These are phyloP conservation scores for Iselma pallidipennis DNA, from an alignment of 2,888 invertebrate genomes.

Conservation along the genomic window DNA sequence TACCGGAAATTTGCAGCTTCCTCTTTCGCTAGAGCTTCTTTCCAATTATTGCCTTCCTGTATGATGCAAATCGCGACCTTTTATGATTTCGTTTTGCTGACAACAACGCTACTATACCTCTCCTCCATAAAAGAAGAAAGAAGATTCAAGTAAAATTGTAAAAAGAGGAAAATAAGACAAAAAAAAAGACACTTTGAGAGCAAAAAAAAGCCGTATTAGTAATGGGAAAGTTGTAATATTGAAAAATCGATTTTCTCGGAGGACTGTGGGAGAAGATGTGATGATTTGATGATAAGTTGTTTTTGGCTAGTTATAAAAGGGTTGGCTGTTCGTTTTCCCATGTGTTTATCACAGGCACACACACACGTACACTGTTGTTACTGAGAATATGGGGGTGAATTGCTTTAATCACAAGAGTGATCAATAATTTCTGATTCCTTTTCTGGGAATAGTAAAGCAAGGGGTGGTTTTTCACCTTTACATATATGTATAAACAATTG, in stretches of 20 bases:
- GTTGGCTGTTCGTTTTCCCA: constrained; percentile 22
- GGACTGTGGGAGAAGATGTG: no score
- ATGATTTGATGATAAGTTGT: not conserved
- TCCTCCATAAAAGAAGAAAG: not conserved
- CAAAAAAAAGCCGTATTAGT: not conserved
- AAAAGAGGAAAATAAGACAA: no score
- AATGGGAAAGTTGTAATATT: not conserved
- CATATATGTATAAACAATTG: not conserved
- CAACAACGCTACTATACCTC: no score
- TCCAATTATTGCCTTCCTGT: constrained; percentile 48
- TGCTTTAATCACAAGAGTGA: constrained; percentile 36
- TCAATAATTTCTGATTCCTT: constrained; percentile 40
- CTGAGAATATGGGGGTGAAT: constrained; percentile 20
- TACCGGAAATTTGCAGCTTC: constrained; percentile 49
- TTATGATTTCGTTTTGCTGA: constrained; percentile 23
- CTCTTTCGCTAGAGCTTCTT: constrained; percentile 43
- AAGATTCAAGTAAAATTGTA: not conserved
- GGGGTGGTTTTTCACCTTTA: no score
- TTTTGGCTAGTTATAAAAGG: constrained; percentile 10
- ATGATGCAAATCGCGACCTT: constrained; percentile 40
- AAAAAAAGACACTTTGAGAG: not conserved
- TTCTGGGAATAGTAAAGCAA: no score
- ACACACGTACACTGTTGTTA: no score
- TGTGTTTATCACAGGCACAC: not conserved
- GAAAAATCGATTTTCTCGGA: not conserved